Percentiles rank a stretch among this genome's conserved stretches.
phyloP scores from a whole-genome alignment of 2,888 invertebrate species.

The Argyra leucocephala region DNA sequence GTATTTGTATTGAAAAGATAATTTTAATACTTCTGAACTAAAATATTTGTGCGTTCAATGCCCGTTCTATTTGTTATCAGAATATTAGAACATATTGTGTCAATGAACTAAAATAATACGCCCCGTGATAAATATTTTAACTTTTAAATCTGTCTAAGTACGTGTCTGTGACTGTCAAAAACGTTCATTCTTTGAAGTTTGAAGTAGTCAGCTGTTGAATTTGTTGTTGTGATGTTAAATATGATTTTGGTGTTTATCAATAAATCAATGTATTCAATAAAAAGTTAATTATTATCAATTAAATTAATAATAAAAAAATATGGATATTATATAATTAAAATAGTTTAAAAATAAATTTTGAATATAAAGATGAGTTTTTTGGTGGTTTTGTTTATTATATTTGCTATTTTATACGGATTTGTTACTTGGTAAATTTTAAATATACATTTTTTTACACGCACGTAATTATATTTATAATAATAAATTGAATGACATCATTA shows the following conservation, averaged over 20 bases:
- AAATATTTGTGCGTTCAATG: too few relatives aligned
- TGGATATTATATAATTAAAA: background rate
- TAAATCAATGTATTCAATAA: background rate
- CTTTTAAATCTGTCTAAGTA: too few relatives aligned
- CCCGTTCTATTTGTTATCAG: too few relatives aligned
- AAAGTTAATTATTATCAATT: background rate
- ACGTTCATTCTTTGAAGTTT: too few relatives aligned
- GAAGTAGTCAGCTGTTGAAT: background rate
- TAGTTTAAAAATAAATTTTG: background rate
- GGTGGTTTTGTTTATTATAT: slow-evolving; percentile 36
- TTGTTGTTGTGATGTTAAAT: too few relatives aligned
- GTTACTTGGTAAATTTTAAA: slow-evolving; percentile 51
- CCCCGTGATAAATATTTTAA: too few relatives aligned
- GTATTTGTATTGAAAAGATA: too few relatives aligned
- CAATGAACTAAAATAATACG: too few relatives aligned
- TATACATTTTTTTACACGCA: slow-evolving; percentile 12
- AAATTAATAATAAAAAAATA: background rate
- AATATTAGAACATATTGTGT: too few relatives aligned
- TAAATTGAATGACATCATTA: slow-evolving; percentile 10
- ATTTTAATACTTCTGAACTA: too few relatives aligned
- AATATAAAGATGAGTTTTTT: slow-evolving; percentile 41
- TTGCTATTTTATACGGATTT: slow-evolving; percentile 48
- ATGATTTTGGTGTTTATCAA: background rate
- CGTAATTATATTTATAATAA: background rate
- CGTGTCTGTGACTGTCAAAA: too few relatives aligned